Evolutionary conservation across 1,140 invertebrate genomes (phyloP).

Genomic region (Drosophila auraria): DNA sequence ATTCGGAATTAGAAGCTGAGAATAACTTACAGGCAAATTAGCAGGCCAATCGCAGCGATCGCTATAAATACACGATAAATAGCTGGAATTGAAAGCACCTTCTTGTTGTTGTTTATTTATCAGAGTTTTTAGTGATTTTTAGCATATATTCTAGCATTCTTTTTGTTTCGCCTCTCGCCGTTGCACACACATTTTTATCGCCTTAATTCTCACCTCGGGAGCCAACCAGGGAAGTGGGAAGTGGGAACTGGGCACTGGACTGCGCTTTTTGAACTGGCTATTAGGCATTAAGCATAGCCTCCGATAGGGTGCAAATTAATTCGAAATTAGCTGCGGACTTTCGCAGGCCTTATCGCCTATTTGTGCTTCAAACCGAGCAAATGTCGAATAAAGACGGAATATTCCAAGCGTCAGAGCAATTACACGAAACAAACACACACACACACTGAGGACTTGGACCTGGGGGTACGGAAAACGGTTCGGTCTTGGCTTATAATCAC

Average conservation of each 20-base stretch:
- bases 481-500: conserved; percentile 49
- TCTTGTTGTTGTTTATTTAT: conserved; percentile 49
- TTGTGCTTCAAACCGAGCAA: conserved; percentile 44
- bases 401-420: conserved; percentile 25
- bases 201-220: conserved; percentile 11
- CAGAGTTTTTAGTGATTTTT: conserved; percentile 41
- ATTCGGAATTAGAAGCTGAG: conserved; percentile 19
- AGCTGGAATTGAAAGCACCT: conserved; percentile 29
- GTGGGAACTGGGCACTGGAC: no score
- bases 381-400: conserved; percentile 32
- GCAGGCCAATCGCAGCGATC: conserved; percentile 18
- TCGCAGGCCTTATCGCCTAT: conserved; percentile 25
- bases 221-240: neutral
- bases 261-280: conserved; percentile 22
- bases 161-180: conserved; percentile 34
- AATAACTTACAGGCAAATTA: conserved; percentile 39
- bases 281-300: conserved; percentile 15
- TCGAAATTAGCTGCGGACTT: conserved; percentile 50
- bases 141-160: conserved; percentile 9
- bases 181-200: conserved; percentile 32
- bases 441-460: neutral
- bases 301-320: conserved; percentile 68
- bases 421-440: conserved; percentile 5
- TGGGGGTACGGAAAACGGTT: conserved; percentile 19
- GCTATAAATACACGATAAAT: conserved; percentile 46